These are phyloP conservation scores for Coleophora flavipennella DNA, from an alignment of 2,888 invertebrate species.

Conservation along the genomic window DNA sequence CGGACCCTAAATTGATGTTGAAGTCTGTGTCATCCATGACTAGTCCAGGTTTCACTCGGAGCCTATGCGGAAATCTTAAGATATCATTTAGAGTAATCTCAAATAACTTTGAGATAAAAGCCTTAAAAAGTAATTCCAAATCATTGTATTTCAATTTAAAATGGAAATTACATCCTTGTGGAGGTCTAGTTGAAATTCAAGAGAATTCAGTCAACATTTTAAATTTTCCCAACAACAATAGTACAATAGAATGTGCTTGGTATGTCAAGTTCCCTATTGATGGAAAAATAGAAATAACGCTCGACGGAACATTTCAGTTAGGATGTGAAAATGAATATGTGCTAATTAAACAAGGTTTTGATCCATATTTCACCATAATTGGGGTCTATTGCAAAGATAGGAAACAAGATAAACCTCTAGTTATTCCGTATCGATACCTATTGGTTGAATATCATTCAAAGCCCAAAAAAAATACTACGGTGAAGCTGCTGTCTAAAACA, in stretches of 20 bases:
- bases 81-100: conserved; percentile 37
- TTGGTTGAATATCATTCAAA: conserved; percentile 81
- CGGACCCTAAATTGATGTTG: conserved; percentile 36
- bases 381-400: conserved; percentile 76
- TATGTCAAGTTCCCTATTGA: conserved; percentile 53
- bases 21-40: conserved; percentile 14
- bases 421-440: conserved; percentile 63
- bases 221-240: conserved; percentile 48
- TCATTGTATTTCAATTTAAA: conserved; percentile 61
- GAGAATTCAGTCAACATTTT: conserved; percentile 34
- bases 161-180: conserved; percentile 78
- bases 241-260: conserved; percentile 82
- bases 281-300: conserved; percentile 43
- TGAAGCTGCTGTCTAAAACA: conserved; percentile 35
- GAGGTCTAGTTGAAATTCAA: conserved; percentile 67
- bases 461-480: conserved; percentile 25
- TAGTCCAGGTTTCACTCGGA: conserved; percentile 16
- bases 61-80: conserved; percentile 34
- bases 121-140: conserved; percentile 24
- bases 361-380: conserved; percentile 64
- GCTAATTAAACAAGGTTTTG: conserved; percentile 66
- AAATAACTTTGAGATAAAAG: conserved; percentile 29
- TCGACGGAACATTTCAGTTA: conserved; percentile 36
- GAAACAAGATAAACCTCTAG: conserved; percentile 49
- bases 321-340: conserved; percentile 51